Percentiles rank a stretch among this genome's conserved stretches.
Evolutionary conservation across 2,797 vertebrate genomes (phyloP).

Genomic region (Sibirionetta formosa): DNA sequence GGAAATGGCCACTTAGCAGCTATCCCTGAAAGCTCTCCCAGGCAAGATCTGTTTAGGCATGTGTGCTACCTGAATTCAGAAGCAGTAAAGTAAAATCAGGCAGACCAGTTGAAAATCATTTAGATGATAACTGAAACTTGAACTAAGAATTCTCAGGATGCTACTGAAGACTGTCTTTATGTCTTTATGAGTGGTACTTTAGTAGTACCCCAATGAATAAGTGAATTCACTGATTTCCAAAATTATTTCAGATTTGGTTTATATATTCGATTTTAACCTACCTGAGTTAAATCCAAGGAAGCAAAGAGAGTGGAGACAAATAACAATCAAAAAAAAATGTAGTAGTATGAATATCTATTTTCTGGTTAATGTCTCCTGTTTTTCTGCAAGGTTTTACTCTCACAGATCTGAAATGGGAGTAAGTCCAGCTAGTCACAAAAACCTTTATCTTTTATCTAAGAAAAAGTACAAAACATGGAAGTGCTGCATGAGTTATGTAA

Average conservation of each 20-base stretch:
- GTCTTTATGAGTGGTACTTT: background rate
- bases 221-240: too few species aligned
- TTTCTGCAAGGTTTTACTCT: too few species aligned
- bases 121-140: background rate
- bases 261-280: too few species aligned
- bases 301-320: too few species aligned
- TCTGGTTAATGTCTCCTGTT: too few species aligned
- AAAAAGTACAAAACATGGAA: background rate
- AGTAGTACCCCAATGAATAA: too few species aligned
- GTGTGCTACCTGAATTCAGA: background rate
- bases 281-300: too few species aligned
- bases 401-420: too few species aligned
- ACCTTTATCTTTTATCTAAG: background rate
- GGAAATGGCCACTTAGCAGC: fast-evolving
- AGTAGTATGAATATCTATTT: too few species aligned
- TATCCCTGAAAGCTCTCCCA: background rate
- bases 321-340: too few species aligned
- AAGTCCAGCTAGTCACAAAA: background rate
- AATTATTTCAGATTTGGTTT: too few species aligned
- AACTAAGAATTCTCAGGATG: background rate
- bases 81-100: background rate
- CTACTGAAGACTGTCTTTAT: background rate
- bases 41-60: background rate
- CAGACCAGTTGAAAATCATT: background rate
- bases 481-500: background rate